Percentiles rank a stretch among this genome's conserved stretches.
Conservation (phyloP, 2,888 invertebrate species). For the Melipona beecheii region DNA sequence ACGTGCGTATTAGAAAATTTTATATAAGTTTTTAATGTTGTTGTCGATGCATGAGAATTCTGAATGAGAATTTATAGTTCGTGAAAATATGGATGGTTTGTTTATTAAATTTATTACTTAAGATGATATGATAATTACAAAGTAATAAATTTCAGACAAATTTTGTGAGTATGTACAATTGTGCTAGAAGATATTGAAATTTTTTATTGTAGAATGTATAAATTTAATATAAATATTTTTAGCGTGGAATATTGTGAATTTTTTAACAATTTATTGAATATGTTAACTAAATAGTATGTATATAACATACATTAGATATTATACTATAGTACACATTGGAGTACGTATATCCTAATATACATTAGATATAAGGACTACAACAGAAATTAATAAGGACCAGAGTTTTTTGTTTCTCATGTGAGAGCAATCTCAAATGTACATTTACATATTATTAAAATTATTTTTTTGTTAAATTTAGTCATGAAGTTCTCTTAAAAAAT, state of each 20-base stretch:
- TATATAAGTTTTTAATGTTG: not conserved
- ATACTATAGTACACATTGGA: not conserved
- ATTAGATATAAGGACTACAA: not conserved
- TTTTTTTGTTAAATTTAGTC: not conserved
- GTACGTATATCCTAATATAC: not conserved
- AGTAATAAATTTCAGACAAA: not conserved
- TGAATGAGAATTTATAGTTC: not conserved
- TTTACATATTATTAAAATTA: not conserved
- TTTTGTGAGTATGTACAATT: not conserved
- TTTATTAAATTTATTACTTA: not conserved
- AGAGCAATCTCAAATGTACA: no score
- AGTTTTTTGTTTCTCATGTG: not conserved
- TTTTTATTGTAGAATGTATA: not conserved
- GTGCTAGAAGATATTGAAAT: not conserved
- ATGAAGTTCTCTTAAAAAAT: not conserved
- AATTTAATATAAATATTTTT: not conserved
- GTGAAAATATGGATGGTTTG: not conserved
- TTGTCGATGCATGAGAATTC: not conserved
- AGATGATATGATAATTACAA: not conserved
- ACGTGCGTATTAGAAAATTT: slow-evolving; percentile 33
- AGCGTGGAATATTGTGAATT: not conserved
- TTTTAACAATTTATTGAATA: not conserved
- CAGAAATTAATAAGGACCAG: not conserved
- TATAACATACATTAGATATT: not conserved
- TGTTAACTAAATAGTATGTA: not conserved